Percentiles rank a stretch among this genome's conserved stretches.
These are phyloP conservation scores for Brenthis daphne DNA, from an alignment of 2,888 invertebrate genomes.

Conservation along the genomic window DNA sequence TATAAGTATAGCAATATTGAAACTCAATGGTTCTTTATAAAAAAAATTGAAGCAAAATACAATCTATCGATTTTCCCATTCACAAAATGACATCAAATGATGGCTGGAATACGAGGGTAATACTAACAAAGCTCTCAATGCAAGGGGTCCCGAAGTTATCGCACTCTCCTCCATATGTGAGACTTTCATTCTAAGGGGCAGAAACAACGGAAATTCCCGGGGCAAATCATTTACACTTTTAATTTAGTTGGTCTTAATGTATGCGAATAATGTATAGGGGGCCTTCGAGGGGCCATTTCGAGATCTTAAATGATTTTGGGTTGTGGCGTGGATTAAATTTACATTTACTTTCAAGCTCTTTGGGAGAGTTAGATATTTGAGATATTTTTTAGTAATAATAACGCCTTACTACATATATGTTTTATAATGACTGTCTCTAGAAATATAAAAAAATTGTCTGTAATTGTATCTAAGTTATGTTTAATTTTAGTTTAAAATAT, in stretches of 20 bases:
- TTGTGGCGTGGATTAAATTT: too few species aligned
- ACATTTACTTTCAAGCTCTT: too few species aligned
- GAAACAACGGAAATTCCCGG: conserved; percentile 53
- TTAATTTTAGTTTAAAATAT: too few species aligned
- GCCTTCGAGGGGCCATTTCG: conserved; percentile 9
- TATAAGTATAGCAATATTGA: too few species aligned
- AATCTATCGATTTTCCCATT: conserved; percentile 14
- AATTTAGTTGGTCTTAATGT: conserved; percentile 80
- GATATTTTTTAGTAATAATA: too few species aligned
- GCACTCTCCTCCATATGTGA: conserved; percentile 73
- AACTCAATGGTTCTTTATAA: neutral
- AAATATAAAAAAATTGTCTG: too few species aligned
- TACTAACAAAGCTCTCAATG: conserved; percentile 52
- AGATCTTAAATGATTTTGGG: neutral
- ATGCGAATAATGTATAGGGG: conserved; percentile 62
- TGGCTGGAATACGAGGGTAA: conserved; percentile 30
- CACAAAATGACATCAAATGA: conserved; percentile 31
- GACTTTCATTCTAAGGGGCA: conserved; percentile 62
- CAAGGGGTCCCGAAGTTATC: conserved; percentile 60
- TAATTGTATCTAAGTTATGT: too few species aligned
- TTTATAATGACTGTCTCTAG: too few species aligned
- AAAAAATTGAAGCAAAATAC: conserved; percentile 2
- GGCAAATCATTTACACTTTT: conserved; percentile 79
- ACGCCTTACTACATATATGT: too few species aligned
- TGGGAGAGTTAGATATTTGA: too few species aligned